Evolutionary conservation across 2,797 vertebrate species (phyloP), one percentile per base, ranked within the genome.

Genomic region (Lithobates sylvaticus): DNA sequence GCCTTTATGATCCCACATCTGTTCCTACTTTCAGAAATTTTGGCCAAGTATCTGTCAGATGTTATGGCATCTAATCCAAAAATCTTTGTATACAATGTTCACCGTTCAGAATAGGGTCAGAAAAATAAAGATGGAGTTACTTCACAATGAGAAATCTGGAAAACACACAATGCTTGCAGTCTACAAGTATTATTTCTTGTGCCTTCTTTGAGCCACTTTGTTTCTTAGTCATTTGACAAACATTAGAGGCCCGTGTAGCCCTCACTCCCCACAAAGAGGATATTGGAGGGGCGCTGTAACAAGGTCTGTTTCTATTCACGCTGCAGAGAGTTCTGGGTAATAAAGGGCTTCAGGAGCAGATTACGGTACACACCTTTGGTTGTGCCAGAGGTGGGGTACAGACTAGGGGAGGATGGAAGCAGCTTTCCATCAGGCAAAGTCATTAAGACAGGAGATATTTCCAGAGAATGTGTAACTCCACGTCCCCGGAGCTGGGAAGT

Each of bases 381-480:
- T 5, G 26, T 87, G 85, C 85, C 85, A 83, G 76, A 78, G 81
- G 75, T 78, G 80, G 79, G 64, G 78, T 73, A 61, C 36, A 26
- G 79, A n/a, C 54, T 39, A 58, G 58, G 69, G 42, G 4, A 47
- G 10, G 21, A 58, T 0, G 23, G 75, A 77, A 65, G 13, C 34
- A 73, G 39, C 58, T 83, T 83, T 87, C 85, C 85, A 87, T 79
- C 69, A 83, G 85, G 85, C 47, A 50, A 83, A 87, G 61, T 78
- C 76, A 87, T 87, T 87, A 87, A 16, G 13, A 74, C 47, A 44
- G 81, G 79, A 77, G 85, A 86, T 54, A 58, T 83, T 86, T 86
- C 85, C 80, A 86, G 3, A 70, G 58, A 86, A 74, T 27, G 78
- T 74, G 76, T 79, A 83, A 87, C 54, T 54, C 77, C 42, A 77